Base-by-base conservation (phyloP, 1,140 invertebrate genomes). In the Monochamus saltuarius region DNA sequence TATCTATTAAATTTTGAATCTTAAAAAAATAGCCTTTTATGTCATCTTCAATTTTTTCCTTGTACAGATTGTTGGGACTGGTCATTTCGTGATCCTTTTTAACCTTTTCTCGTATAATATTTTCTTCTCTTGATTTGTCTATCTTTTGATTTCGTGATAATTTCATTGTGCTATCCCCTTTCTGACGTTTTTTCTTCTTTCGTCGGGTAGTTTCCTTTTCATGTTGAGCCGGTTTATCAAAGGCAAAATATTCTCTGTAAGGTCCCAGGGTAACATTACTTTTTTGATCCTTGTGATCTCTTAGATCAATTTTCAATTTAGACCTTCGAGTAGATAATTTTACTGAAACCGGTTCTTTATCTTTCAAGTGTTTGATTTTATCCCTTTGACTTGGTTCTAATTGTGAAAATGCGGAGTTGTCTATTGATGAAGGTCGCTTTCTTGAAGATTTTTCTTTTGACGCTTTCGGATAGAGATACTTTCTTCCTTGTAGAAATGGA, bases 1-100 rank as follows among this genome's bases (percentile, higher is more conserved):
- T 43, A 42, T 66, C 46, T 10, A 66, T 62, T 13, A 62, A n/a
- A 34, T 14, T 45, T 47, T 66, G 59, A 17, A 66, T 61, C 53
- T 62, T 58, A 19, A 29, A 11, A 36, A 66, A 60, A 46, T 66
- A 62, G 16, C 22, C 62, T 47, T 62, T 65, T 11, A 65, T 14
- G 19, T 65, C 53, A 2, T 55, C 47, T 46, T 66, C 64, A 34
- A 65, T 59, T 59, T 39, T 50, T 54, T 47, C 7, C 54, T 61
- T 54, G 56, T 16, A 16, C 14, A 13, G 39, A 14, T 46, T n/a
- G 11, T 13, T 56, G 19, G 53, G 7, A 17, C 9, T 22, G 22
- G 13, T 16, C 40, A 7, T 55, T 29, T 19, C 17, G 7, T n/a
- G 53, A 8, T 46, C 11, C 14, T 39, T 55, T 16, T 34, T n/a